A percentile compares a stretch with the other conserved stretches of the same genome.
Evolutionary conservation across 2,888 invertebrate genomes (phyloP).

Genomic region (Chydorus sphaericus): DNA sequence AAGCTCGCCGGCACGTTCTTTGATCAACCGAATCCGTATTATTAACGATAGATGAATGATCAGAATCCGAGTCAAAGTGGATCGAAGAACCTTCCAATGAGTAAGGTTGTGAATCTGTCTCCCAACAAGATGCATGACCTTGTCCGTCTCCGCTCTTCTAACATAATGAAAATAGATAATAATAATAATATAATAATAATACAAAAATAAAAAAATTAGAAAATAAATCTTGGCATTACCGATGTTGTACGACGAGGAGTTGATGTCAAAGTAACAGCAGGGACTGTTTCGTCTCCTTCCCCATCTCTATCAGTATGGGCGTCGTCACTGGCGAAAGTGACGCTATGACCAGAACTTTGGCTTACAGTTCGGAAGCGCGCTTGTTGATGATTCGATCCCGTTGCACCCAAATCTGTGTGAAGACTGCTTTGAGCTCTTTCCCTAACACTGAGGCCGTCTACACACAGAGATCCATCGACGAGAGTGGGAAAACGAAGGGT

Average conservation of each 20-base stretch:
- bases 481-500: neutral
- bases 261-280: neutral
- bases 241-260: neutral
- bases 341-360: constrained; percentile 14
- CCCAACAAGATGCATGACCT: neutral
- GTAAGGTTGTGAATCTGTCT: constrained; percentile 9
- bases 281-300: neutral
- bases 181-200: no score
- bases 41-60: neutral
- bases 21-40: neutral
- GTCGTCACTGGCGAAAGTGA: constrained; percentile 12
- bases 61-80: constrained; percentile 9
- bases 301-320: no score
- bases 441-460: neutral
- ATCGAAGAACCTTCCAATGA: constrained; percentile 13
- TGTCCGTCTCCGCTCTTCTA: no score
- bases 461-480: no score
- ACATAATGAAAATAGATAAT: no score
- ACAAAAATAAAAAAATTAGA: no score
- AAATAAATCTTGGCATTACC: neutral
- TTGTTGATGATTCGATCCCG: neutral
- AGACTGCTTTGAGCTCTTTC: neutral
- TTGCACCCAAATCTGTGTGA: neutral
- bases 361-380: constrained; percentile 9
- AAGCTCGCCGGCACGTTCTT: neutral